Evolutionary conservation across 2,888 invertebrate genomes (phyloP).

Genomic region (Tanytarsus gracilentus): DNA sequence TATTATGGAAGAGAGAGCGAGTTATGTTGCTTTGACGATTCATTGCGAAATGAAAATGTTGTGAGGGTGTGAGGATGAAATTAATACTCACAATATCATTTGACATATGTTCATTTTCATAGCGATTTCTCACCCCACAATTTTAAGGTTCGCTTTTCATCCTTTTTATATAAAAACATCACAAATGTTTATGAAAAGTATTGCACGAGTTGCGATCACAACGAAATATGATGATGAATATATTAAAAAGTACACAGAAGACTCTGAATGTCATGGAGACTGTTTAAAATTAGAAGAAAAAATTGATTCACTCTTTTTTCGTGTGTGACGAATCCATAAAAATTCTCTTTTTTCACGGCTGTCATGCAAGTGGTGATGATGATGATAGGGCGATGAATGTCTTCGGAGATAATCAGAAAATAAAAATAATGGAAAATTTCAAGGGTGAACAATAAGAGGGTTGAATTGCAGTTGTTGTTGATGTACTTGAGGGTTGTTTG

Average conservation of each 20-base stretch:
- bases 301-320: background rate
- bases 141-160: no score
- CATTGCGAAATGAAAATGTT: no score
- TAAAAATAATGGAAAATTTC: background rate
- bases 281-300: background rate
- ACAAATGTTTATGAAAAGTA: no score
- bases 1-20: no score
- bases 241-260: background rate
- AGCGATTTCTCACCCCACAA: no score
- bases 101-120: constrained; percentile 13
- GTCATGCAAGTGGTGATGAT: background rate
- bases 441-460: no score
- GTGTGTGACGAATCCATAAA: no score
- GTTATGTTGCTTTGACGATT: no score
- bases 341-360: constrained; percentile 11
- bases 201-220: no score
- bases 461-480: background rate
- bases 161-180: no score
- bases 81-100: constrained; percentile 7
- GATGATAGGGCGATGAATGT: background rate
- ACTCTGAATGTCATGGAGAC: background rate
- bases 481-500: constrained; percentile 23
- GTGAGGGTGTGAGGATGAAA: background rate
- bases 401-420: background rate
- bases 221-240: background rate